Evolutionary conservation across 2,797 vertebrate species (phyloP).

Genomic region (Perodicticus potto): DNA sequence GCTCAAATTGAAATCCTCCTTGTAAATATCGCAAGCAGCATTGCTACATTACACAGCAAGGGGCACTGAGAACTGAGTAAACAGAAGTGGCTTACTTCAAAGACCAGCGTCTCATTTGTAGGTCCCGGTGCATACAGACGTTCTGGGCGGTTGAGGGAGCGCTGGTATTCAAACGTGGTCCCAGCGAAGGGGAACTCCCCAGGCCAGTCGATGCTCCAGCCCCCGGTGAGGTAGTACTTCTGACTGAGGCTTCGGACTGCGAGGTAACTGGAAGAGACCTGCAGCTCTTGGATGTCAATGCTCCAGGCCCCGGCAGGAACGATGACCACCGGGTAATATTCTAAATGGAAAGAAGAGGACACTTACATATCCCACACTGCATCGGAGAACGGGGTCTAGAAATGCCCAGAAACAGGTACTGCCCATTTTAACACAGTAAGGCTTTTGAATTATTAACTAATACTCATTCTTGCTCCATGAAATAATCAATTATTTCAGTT

Average conservation of each 20-base stretch:
- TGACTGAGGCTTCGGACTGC: conserved; percentile 92
- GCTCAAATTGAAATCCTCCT: conserved; percentile 72
- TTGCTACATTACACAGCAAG: conserved; percentile 45
- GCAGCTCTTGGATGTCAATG: conserved; percentile 92
- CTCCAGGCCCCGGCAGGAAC: conserved; percentile 94
- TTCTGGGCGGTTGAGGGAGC: conserved; percentile 93
- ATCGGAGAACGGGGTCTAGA: rapidly evolving
- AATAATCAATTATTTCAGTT: neutral
- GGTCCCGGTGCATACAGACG: conserved; percentile 94
- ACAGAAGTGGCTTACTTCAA: conserved; percentile 94
- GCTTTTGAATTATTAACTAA: neutral
- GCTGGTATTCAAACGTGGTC: conserved; percentile 95
- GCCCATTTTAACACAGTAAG: neutral
- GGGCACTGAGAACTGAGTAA: conserved; percentile 61
- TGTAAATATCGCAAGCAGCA: conserved; percentile 83
- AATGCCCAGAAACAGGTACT: neutral
- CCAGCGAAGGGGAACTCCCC: conserved; percentile 96
- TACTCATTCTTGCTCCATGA: neutral
- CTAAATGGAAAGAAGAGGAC: conserved; percentile 84
- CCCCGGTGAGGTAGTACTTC: conserved; percentile 95
- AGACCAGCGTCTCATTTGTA: conserved; percentile 97
- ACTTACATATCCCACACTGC: rapidly evolving
- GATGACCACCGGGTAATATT: conserved; percentile 94
- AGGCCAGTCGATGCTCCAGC: conserved; percentile 98
- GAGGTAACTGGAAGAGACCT: conserved; percentile 95